Conservation (phyloP, 1,140 invertebrate species). For the Plectrocnemia conspersa region DNA sequence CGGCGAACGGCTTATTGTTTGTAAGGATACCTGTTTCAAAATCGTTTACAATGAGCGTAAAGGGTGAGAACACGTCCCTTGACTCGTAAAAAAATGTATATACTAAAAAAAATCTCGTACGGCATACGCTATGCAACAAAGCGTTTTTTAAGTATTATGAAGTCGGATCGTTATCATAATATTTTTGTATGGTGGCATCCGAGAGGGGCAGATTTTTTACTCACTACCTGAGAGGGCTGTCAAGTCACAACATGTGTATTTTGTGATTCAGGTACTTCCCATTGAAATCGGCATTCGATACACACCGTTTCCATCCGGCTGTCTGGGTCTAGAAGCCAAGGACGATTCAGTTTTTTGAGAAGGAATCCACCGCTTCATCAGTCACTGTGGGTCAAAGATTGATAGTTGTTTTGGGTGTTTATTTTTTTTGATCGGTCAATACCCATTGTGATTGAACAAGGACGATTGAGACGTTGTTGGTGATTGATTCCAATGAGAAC, state of each 20-base stretch:
- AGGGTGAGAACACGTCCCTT: conserved; percentile 34
- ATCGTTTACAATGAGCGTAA: conserved; percentile 23
- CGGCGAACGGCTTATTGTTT: conserved; percentile 23
- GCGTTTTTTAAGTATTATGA: conserved; percentile 34
- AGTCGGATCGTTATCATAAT: conserved; percentile 33
- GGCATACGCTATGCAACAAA: conserved; percentile 22
- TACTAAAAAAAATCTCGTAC: no score
- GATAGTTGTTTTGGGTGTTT: conserved; percentile 3
- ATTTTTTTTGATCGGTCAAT: not conserved
- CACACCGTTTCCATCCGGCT: conserved; percentile 15
- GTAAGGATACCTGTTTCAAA: conserved; percentile 22
- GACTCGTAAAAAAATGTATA: no score
- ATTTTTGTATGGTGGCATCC: conserved; percentile 15
- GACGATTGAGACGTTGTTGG: not conserved
- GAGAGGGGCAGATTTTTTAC: conserved; percentile 15
- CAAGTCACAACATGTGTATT: conserved; percentile 35
- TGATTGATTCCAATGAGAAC: conserved; percentile 1
- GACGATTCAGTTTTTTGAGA: not conserved
- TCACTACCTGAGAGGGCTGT: conserved; percentile 23
- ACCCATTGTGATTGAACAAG: not conserved
- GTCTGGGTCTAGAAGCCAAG: conserved; percentile 2
- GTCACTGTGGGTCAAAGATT: conserved; percentile 17
- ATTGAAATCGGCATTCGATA: conserved; percentile 34
- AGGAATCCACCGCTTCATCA: conserved; percentile 22
- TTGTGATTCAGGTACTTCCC: conserved; percentile 27